Conservation (phyloP, 2,113 vertebrate species). For the Nibea coibor region DNA sequence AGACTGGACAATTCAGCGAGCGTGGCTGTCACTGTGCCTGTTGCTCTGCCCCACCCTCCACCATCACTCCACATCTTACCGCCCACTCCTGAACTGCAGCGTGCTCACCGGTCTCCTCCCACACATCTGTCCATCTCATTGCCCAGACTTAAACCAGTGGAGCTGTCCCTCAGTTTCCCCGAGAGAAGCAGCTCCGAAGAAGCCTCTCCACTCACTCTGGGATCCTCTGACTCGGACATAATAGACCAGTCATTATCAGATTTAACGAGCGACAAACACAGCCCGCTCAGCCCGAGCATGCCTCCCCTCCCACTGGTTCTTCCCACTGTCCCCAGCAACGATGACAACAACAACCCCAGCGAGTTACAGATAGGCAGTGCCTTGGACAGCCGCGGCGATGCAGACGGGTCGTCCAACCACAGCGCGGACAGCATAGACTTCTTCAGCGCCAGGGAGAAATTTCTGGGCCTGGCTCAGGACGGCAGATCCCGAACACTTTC, state of each 20-base stretch:
- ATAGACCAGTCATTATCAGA: constrained; percentile 52
- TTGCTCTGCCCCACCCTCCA: constrained; percentile 57
- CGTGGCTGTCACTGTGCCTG: constrained; percentile 53
- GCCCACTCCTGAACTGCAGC: constrained; percentile 63
- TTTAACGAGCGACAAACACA: constrained; percentile 21
- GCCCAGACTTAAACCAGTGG: constrained; percentile 45
- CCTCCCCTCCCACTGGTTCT: background rate
- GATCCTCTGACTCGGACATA: constrained; percentile 52
- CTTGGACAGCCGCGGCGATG: constrained; percentile 40
- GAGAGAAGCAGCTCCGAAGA: constrained; percentile 63
- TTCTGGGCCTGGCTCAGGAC: constrained; percentile 92
- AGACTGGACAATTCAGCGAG: constrained; percentile 37
- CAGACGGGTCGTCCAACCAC: constrained; percentile 80
- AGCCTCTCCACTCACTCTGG: constrained; percentile 49
- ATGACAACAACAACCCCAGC: constrained; percentile 75
- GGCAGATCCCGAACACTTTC: constrained; percentile 78
- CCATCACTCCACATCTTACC: constrained; percentile 66
- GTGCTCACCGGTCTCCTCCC: constrained; percentile 3
- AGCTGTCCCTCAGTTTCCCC: constrained; percentile 46
- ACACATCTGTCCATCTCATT: constrained; percentile 32
- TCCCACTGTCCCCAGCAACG: background rate
- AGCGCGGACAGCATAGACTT: constrained; percentile 94
- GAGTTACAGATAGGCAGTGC: background rate
- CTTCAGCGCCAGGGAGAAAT: constrained; percentile 94
- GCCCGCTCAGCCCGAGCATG: constrained; percentile 47